Conservation (phyloP, 1,140 invertebrate species). For the Dufourea novaeangliae region DNA sequence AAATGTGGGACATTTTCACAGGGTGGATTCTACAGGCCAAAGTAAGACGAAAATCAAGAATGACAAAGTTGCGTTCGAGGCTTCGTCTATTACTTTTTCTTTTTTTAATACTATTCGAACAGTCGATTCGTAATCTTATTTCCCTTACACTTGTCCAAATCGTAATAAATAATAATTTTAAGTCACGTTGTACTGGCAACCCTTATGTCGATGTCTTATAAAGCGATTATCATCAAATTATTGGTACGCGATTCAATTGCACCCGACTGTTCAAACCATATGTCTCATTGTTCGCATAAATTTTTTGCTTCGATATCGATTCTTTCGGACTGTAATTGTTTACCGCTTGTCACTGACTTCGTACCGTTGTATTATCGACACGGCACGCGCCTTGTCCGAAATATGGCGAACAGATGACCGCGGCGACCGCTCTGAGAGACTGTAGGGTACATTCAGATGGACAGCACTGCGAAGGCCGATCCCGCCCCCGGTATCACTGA, state of each 20-base stretch:
- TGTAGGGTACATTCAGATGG: conserved; percentile 43
- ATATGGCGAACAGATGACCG: conserved; percentile 70
- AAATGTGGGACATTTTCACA: no score
- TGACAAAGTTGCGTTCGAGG: no score
- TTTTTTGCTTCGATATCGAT: conserved; percentile 41
- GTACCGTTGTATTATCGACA: conserved; percentile 55
- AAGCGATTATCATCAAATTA: neutral
- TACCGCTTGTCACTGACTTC: conserved; percentile 44
- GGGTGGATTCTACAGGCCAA: no score
- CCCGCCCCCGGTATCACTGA: conserved; percentile 11
- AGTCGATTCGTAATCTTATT: no score
- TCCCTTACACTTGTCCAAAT: no score
- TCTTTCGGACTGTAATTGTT: conserved; percentile 24
- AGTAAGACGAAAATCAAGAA: no score
- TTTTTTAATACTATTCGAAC: no score
- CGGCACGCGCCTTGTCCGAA: conserved; percentile 71
- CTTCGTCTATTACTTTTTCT: no score
- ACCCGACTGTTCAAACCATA: conserved; percentile 14
- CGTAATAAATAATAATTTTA: no score
- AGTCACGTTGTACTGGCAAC: no score
- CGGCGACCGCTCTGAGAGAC: conserved; percentile 34
- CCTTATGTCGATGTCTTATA: neutral
- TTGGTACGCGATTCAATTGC: conserved; percentile 17
- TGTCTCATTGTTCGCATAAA: conserved; percentile 49
- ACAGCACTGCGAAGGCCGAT: conserved; percentile 6